These are phyloP conservation scores for Drosophila neonasuta DNA, from an alignment of 2,888 invertebrate genomes.

Conservation along the genomic window DNA sequence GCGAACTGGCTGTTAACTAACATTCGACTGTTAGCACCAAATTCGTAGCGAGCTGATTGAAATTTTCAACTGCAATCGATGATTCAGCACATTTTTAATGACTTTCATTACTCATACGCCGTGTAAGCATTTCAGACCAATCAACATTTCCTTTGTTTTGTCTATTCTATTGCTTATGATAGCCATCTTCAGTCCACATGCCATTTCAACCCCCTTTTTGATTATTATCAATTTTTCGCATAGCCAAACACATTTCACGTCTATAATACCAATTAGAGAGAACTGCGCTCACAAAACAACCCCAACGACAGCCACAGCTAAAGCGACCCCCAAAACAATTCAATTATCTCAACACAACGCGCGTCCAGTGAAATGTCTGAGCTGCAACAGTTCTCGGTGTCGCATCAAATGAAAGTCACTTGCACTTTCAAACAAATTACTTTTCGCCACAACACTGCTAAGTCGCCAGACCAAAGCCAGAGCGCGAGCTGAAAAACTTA, in stretches of 20 bases:
- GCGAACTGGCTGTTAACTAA: neutral
- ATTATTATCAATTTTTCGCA: slow-evolving; percentile 17
- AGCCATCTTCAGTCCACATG: slow-evolving; percentile 17
- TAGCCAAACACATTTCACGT: slow-evolving; percentile 4
- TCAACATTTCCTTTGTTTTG: neutral
- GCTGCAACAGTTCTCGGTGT: slow-evolving; percentile 36
- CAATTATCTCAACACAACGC: slow-evolving; percentile 51
- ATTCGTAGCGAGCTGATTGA: too few species aligned
- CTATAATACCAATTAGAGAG: slow-evolving; percentile 48
- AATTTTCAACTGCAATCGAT: too few species aligned
- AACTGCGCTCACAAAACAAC: slow-evolving; percentile 4
- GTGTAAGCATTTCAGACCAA: neutral
- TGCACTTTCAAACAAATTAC: slow-evolving; percentile 75
- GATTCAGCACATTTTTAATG: too few species aligned
- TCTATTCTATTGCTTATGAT: slow-evolving; percentile 12
- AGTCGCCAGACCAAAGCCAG: slow-evolving; percentile 21
- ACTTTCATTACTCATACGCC: too few species aligned
- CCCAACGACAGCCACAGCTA: neutral
- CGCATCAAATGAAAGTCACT: slow-evolving; percentile 71
- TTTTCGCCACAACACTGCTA: slow-evolving; percentile 43
- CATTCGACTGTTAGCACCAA: neutral
- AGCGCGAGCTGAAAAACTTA: slow-evolving; percentile 42
- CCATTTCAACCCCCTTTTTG: slow-evolving; percentile 1
- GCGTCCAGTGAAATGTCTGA: neutral
- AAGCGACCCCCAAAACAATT: slow-evolving; percentile 43